Percentiles rank a stretch among this genome's conserved stretches.
Conservation (phyloP, 2,888 invertebrate genomes). For the Dryadula phaetusa region DNA sequence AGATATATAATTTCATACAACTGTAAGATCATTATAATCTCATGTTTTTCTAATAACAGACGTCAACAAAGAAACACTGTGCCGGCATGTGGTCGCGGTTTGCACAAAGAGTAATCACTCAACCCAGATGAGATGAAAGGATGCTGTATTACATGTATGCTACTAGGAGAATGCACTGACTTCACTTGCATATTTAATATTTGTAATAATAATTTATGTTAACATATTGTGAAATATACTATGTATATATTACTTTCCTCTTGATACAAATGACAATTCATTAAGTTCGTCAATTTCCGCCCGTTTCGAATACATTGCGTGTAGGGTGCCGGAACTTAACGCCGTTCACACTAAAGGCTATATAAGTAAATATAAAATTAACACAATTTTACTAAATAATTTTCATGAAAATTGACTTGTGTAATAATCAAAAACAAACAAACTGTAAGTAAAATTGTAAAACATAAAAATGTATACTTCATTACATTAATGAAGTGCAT, state of each 20-base stretch:
- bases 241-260: too few relatives aligned
- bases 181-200: not conserved
- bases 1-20: conserved; percentile 6
- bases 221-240: too few relatives aligned
- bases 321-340: too few relatives aligned
- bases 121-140: conserved; percentile 22
- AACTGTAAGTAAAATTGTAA: not conserved
- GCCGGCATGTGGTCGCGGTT: conserved; percentile 18
- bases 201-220: too few relatives aligned
- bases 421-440: not conserved
- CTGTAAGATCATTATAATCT: conserved; percentile 18
- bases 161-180: not conserved
- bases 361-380: too few relatives aligned
- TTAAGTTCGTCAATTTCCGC: too few relatives aligned
- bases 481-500: conserved; percentile 10
- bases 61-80: conserved; percentile 17
- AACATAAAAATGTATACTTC: not conserved
- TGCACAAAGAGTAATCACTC: conserved; percentile 24
- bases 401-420: not conserved
- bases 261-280: too few relatives aligned
- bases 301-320: too few relatives aligned
- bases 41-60: conserved; percentile 22
- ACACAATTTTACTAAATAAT: too few relatives aligned
- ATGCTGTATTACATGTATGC: not conserved
- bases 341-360: too few relatives aligned